phyloP scores from a whole-genome alignment of 2,888 invertebrate species.

The Nephrotoma appendiculata region DNA sequence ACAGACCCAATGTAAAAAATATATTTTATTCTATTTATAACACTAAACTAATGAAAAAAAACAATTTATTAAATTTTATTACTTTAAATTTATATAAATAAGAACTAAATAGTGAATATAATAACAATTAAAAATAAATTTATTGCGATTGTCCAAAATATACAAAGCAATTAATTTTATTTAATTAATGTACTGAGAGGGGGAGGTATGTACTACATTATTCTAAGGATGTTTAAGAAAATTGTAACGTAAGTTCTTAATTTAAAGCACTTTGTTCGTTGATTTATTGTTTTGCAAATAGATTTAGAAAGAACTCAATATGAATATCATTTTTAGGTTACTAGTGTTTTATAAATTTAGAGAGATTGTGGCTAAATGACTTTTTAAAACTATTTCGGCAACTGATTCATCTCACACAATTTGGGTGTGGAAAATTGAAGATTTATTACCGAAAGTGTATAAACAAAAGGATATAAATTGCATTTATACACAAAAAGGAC shows the following conservation, averaged over 20 bases:
- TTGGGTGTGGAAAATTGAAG: background rate
- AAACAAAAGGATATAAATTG: background rate
- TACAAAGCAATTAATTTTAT: background rate
- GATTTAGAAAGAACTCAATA: background rate
- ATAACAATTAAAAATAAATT: constrained; percentile 1
- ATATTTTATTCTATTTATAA: background rate
- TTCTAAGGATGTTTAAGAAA: background rate
- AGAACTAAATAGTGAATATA: background rate
- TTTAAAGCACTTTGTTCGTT: background rate
- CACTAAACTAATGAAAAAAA: background rate
- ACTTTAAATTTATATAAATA: background rate
- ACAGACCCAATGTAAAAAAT: background rate
- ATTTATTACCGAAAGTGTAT: background rate
- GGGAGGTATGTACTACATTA: background rate
- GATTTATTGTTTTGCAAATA: no score
- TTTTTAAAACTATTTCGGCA: background rate
- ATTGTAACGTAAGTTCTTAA: background rate
- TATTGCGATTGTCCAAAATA: background rate
- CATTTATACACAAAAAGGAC: background rate
- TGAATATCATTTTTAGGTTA: background rate
- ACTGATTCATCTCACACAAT: background rate
- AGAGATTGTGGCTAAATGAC: background rate
- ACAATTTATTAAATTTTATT: background rate
- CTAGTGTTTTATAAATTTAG: background rate
- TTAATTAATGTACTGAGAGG: background rate